phyloP scores from a whole-genome alignment of 1,140 invertebrate genomes.

The Lucilia sericata region DNA sequence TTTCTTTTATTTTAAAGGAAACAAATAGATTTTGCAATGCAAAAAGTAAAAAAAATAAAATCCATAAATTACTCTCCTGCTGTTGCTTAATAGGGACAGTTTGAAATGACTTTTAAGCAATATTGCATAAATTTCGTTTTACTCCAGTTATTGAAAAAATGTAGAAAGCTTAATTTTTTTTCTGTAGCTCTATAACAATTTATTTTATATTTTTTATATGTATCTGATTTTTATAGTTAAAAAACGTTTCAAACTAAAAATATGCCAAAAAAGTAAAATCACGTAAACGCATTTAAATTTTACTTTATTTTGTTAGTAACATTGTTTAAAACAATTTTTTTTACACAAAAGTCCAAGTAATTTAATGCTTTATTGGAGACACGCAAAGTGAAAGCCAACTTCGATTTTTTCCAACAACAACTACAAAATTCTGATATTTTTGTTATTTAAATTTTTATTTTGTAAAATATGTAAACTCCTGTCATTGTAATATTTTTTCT shows the following conservation, averaged over 20 bases:
- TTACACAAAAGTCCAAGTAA: not conserved
- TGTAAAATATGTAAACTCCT: not conserved
- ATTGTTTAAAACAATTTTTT: not conserved
- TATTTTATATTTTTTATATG: too few relatives aligned
- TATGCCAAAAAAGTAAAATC: not conserved
- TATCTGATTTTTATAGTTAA: not conserved
- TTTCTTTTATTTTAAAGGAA: not conserved
- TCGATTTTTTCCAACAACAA: not conserved
- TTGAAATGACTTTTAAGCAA: not conserved
- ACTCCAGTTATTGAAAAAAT: not conserved
- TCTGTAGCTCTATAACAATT: too few relatives aligned
- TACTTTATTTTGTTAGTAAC: not conserved
- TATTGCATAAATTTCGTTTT: not conserved
- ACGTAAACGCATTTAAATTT: constrained; percentile 18
- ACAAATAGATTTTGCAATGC: not conserved
- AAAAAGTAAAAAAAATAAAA: not conserved
- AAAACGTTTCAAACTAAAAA: not conserved
- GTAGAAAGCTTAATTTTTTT: too few relatives aligned
- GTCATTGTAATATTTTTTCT: not conserved
- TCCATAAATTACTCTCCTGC: not conserved
- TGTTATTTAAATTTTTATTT: not conserved
- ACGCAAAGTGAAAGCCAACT: not conserved
- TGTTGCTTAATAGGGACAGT: not conserved
- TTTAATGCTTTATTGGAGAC: not conserved
- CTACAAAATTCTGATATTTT: too few relatives aligned